phyloP scores from a whole-genome alignment of 2,888 invertebrate genomes.

The Cephus runcator region DNA sequence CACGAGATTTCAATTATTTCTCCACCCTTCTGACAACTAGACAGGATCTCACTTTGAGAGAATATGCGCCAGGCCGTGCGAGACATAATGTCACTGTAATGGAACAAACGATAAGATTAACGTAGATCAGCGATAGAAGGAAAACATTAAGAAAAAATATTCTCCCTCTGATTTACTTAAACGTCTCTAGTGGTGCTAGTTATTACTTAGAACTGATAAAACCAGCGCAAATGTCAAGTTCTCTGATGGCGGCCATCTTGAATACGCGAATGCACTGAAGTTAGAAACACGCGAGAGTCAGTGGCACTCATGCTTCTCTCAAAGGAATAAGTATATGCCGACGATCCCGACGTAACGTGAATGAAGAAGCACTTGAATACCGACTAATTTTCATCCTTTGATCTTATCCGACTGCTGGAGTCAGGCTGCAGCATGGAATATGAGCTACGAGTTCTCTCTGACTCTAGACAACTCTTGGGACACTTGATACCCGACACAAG shows the following conservation, averaged over 20 bases:
- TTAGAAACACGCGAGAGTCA: too few species aligned
- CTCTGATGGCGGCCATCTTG: background rate
- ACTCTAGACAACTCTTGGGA: background rate
- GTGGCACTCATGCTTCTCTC: background rate
- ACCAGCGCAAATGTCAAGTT: background rate
- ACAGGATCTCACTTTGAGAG: background rate
- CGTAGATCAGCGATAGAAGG: background rate
- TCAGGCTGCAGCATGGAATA: background rate
- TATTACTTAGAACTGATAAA: background rate
- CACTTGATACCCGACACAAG: background rate
- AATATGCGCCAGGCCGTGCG: background rate
- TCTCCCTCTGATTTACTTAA: background rate
- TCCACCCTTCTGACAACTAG: background rate
- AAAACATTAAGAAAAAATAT: background rate
- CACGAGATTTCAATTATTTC: background rate
- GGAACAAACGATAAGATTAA: background rate
- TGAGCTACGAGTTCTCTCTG: background rate
- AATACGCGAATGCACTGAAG: background rate
- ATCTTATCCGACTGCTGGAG: background rate
- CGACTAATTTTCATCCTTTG: slow-evolving; percentile 4
- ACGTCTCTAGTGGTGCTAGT: background rate
- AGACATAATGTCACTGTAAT: background rate
- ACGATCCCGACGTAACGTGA: background rate
- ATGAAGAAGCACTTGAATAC: slow-evolving; percentile 4
- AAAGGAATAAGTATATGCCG: background rate